Percentiles rank a stretch among this genome's conserved stretches.
Evolutionary conservation across 2,888 invertebrate genomes (phyloP).

Genomic region (Bellardia pandia): DNA sequence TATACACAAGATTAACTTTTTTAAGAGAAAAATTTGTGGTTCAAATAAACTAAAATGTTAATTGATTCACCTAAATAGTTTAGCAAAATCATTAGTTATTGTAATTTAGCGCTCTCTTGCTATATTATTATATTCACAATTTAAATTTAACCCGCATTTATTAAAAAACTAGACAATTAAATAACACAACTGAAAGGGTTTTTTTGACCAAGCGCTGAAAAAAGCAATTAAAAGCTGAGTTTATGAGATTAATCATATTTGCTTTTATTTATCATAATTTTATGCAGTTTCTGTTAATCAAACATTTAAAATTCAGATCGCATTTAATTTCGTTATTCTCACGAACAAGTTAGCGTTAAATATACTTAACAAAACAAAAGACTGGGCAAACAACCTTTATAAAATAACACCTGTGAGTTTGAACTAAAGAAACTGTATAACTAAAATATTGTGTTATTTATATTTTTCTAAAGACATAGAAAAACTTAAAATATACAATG

Average conservation of each 20-base stretch:
- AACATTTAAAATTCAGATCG: constrained; percentile 8
- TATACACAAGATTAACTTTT: no score
- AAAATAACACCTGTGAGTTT: constrained; percentile 12
- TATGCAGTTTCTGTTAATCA: background rate
- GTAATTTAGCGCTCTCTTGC: no score
- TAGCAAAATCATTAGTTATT: no score
- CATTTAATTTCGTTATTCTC: constrained; percentile 11
- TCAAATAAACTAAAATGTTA: no score
- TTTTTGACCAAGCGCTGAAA: background rate
- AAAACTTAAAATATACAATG: no score
- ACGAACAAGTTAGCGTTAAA: background rate
- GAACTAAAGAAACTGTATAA: background rate
- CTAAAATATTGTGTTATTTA: background rate
- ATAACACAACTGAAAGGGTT: background rate
- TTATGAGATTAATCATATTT: background rate
- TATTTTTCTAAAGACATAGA: no score
- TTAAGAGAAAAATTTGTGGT: no score
- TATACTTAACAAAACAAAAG: constrained; percentile 3
- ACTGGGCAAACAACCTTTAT: background rate
- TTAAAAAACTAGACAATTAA: background rate
- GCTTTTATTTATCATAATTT: constrained; percentile 1
- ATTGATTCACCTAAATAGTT: no score
- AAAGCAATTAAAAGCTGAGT: background rate
- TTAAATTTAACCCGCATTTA: no score
- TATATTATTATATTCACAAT: no score